These are phyloP conservation scores for Drosophila maculinotata DNA, from an alignment of 2,888 invertebrate genomes.

Conservation along the genomic window DNA sequence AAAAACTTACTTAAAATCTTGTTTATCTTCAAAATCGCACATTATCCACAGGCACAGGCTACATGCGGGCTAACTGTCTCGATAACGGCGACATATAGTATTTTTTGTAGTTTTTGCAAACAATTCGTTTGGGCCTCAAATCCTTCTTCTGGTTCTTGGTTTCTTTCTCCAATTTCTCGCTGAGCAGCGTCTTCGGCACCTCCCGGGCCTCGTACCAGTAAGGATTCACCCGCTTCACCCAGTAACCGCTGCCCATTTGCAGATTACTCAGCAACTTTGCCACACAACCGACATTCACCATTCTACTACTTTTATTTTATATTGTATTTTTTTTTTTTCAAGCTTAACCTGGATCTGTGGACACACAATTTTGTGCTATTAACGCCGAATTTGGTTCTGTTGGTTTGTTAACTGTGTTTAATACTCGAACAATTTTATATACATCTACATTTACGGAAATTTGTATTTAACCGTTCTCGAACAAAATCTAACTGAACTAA, in stretches of 20 bases:
- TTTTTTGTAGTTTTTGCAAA: not conserved
- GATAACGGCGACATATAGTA: not conserved
- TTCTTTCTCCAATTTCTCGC: not conserved
- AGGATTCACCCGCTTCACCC: conserved; percentile 58
- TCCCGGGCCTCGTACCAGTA: conserved; percentile 55
- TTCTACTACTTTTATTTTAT: conserved; percentile 1
- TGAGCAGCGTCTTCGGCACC: conserved; percentile 41
- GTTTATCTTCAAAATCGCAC: not conserved
- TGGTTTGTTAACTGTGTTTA: too few species aligned
- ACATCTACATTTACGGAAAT: not conserved
- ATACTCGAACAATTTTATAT: not conserved
- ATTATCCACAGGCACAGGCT: not conserved
- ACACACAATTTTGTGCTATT: conserved; percentile 1
- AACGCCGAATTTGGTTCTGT: not conserved
- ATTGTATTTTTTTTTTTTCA: not conserved
- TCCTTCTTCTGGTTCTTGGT: not conserved
- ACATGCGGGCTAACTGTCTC: not conserved
- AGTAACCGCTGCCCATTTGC: conserved; percentile 19
- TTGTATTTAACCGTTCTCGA: not conserved
- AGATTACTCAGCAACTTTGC: conserved; percentile 43
- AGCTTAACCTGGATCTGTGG: not conserved
- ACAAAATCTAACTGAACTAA: not conserved
- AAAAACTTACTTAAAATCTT: too few species aligned
- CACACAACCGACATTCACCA: conserved; percentile 52
- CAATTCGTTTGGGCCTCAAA: not conserved